Percentiles rank a stretch among this genome's conserved stretches.
Conservation (phyloP, 2,888 invertebrate genomes). For the Drymonia ruficornis region DNA sequence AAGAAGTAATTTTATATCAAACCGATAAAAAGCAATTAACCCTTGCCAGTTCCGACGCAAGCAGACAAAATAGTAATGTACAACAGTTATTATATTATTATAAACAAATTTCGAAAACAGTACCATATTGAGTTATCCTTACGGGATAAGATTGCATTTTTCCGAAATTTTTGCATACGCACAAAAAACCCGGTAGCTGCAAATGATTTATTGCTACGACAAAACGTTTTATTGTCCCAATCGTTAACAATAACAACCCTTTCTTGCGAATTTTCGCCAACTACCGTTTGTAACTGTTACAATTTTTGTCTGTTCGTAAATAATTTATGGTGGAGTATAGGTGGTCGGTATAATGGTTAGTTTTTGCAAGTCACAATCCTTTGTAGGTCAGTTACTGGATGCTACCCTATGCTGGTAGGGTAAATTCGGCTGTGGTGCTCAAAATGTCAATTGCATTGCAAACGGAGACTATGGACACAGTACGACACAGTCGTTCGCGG, state of each 20-base stretch:
- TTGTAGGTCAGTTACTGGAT: constrained; percentile 74
- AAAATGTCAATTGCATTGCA: constrained; percentile 39
- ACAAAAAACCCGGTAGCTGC: constrained; percentile 37
- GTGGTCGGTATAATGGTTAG: constrained; percentile 66
- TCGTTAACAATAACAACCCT: constrained; percentile 59
- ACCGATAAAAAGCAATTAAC: neutral
- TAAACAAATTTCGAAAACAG: no score
- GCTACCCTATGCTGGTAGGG: constrained; percentile 56
- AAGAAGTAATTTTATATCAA: no score
- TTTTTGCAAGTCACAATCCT: constrained; percentile 76
- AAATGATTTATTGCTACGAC: constrained; percentile 49
- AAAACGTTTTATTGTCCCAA: constrained; percentile 45
- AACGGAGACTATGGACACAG: no score
- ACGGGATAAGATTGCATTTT: neutral
- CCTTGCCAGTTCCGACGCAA: no score
- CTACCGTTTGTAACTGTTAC: constrained; percentile 71
- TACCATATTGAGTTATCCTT: no score
- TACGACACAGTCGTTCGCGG: no score
- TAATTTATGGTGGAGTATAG: constrained; percentile 75
- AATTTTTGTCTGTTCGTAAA: constrained; percentile 57
- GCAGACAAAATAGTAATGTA: no score
- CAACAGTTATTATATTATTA: no score
- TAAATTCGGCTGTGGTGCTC: constrained; percentile 47
- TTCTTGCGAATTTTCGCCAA: constrained; percentile 66
- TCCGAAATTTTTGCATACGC: constrained; percentile 31